These are phyloP conservation scores for Sinella curviseta DNA, from an alignment of 1,140 invertebrate genomes.

Conservation along the genomic window DNA sequence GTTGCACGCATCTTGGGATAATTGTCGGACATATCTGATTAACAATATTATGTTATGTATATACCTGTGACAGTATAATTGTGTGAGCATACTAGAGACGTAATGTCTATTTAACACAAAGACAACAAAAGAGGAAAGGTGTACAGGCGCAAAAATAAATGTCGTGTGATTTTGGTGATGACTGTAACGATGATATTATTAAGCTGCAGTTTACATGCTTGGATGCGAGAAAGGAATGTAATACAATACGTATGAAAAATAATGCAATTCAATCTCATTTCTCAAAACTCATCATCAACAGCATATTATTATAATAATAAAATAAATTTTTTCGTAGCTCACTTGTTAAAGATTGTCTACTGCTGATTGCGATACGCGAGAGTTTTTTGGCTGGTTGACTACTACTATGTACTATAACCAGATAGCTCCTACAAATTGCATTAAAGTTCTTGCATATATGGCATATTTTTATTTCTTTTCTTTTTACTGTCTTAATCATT, in stretches of 20 bases:
- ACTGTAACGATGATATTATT: not conserved
- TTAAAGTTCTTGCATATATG: not conserved
- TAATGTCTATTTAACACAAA: too few relatives aligned
- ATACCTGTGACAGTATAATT: not conserved
- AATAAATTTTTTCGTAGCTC: too few relatives aligned
- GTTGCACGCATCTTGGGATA: too few relatives aligned
- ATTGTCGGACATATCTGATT: not conserved
- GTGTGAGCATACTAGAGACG: not conserved
- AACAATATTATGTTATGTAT: not conserved
- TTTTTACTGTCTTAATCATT: not conserved
- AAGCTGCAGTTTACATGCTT: not conserved
- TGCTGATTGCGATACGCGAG: too few relatives aligned
- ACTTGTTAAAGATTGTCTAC: too few relatives aligned
- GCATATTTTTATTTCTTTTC: not conserved
- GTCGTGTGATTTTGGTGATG: not conserved
- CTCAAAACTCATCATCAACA: slow-evolving; percentile 14
- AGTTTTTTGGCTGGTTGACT: too few relatives aligned
- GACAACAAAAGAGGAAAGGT: too few relatives aligned
- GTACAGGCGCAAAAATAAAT: not conserved
- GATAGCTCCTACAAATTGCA: not conserved
- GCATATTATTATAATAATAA: too few relatives aligned
- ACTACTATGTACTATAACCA: too few relatives aligned
- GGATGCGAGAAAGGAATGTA: not conserved
- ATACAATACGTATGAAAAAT: not conserved
- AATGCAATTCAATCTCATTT: not conserved